Evolutionary conservation across 2,113 vertebrate genomes (phyloP).

Genomic region (Equus przewalskii): DNA sequence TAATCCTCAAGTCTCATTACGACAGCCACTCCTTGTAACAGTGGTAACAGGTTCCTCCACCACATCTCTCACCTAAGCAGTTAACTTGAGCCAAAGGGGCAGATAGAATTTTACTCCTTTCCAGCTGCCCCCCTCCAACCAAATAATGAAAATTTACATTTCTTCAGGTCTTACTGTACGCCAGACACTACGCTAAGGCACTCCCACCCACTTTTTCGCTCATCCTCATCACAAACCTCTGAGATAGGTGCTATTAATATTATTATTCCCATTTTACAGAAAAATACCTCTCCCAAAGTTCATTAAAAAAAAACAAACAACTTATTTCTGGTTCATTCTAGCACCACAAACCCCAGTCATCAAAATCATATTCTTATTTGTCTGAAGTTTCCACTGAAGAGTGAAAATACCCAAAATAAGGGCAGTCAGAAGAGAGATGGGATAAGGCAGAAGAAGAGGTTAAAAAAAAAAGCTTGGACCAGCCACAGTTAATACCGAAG

Average conservation of each 20-base stretch:
- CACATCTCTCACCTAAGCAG: fast-evolving
- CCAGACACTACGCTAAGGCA: not conserved
- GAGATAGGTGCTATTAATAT: not conserved
- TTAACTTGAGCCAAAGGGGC: not conserved
- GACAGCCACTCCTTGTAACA: not conserved
- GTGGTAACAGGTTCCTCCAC: not conserved
- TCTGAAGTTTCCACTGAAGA: not conserved
- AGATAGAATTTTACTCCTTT: not conserved
- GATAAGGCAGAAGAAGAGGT: not conserved
- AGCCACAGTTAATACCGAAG: not conserved
- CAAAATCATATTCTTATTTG: not conserved
- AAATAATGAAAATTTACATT: not conserved
- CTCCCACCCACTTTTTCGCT: no score
- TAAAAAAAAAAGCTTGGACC: not conserved
- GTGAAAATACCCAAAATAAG: not conserved
- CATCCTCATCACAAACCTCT: not conserved
- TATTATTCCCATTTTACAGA: not conserved
- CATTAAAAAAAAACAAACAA: not conserved
- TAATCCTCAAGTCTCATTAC: not conserved
- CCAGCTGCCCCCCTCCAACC: not conserved
- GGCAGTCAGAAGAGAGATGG: not conserved
- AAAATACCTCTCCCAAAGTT: not conserved
- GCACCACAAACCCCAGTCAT: not conserved
- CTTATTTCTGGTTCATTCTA: not conserved
- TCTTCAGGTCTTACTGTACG: not conserved